phyloP scores from a whole-genome alignment of 2,888 invertebrate species.

The Chouioia cunea region DNA sequence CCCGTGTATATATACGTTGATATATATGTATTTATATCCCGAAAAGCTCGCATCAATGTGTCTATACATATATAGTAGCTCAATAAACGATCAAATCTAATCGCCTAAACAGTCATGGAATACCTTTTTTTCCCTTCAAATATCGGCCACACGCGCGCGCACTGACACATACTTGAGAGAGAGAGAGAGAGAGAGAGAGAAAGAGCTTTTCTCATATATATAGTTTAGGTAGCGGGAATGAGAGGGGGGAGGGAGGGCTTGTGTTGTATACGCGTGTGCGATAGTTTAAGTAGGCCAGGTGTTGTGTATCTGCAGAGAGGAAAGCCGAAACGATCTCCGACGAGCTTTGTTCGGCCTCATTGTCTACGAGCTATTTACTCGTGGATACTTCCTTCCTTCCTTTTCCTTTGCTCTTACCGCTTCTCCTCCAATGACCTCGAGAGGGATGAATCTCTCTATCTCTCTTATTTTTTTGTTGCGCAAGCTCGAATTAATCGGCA shows the following conservation, averaged over 20 bases:
- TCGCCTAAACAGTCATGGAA: too few species aligned
- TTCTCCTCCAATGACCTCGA: not conserved
- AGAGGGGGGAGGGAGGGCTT: conserved; percentile 39
- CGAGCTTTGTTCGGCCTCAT: conserved; percentile 2
- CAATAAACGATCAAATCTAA: too few species aligned
- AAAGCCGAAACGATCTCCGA: conserved; percentile 7
- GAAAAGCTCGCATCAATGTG: too few species aligned
- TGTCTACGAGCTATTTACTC: conserved; percentile 30
- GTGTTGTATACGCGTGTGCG: conserved; percentile 19
- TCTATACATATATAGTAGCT: too few species aligned
- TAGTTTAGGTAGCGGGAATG: conserved; percentile 36
- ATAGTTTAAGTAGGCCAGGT: conserved; percentile 25
- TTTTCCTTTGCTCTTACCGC: not conserved
- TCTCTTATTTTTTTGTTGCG: conserved; percentile 1
- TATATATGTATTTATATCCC: too few species aligned
- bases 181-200: conserved; percentile 6
- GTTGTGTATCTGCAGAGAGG: not conserved
- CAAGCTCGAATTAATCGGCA: conserved; percentile 7
- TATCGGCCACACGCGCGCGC: conserved; percentile 8
- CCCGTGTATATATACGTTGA: too few species aligned
- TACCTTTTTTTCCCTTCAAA: too few species aligned
- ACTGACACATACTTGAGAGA: too few species aligned
- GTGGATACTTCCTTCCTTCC: conserved; percentile 15
- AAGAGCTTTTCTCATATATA: too few species aligned
- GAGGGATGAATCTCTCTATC: not conserved